Percentiles rank a stretch among this genome's conserved stretches.
phyloP scores from a whole-genome alignment of 2,113 vertebrate genomes.

The Microtus richardsoni region DNA sequence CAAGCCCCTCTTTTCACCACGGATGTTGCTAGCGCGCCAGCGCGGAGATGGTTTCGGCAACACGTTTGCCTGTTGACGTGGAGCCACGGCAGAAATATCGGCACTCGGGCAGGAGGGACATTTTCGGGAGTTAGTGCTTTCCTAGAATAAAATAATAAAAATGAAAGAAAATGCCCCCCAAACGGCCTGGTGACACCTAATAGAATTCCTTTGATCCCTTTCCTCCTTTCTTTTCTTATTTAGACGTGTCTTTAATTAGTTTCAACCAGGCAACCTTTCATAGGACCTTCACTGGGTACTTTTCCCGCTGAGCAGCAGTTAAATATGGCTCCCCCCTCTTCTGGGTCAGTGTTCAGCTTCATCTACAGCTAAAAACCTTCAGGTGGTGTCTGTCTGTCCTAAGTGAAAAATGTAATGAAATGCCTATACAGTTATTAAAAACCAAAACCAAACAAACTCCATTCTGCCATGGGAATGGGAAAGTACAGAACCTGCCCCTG shows the following conservation, averaged over 20 bases:
- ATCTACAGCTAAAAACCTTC: constrained; percentile 84
- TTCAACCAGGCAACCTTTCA: constrained; percentile 87
- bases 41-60: constrained; percentile 88
- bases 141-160: constrained; percentile 84
- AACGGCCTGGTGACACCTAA: constrained; percentile 85
- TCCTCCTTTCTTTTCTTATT: constrained; percentile 87
- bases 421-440: constrained; percentile 75
- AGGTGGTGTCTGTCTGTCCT: constrained; percentile 86
- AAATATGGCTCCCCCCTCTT: constrained; percentile 82
- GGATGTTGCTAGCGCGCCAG: constrained; percentile 88
- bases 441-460: constrained; percentile 76
- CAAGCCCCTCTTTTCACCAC: constrained; percentile 89
- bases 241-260: constrained; percentile 90
- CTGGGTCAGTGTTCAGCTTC: constrained; percentile 84
- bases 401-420: constrained; percentile 83
- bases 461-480: constrained; percentile 77
- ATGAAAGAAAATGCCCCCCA: constrained; percentile 82
- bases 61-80: constrained; percentile 85
- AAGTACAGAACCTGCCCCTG: constrained; percentile 80
- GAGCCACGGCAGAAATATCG: constrained; percentile 86
- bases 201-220: constrained; percentile 85
- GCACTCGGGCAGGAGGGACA: constrained; percentile 81
- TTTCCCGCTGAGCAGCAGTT: constrained; percentile 83
- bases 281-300: constrained; percentile 85
- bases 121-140: constrained; percentile 84